Conservation (phyloP, 2,797 vertebrate species). For the Hafferia zeledoni region DNA sequence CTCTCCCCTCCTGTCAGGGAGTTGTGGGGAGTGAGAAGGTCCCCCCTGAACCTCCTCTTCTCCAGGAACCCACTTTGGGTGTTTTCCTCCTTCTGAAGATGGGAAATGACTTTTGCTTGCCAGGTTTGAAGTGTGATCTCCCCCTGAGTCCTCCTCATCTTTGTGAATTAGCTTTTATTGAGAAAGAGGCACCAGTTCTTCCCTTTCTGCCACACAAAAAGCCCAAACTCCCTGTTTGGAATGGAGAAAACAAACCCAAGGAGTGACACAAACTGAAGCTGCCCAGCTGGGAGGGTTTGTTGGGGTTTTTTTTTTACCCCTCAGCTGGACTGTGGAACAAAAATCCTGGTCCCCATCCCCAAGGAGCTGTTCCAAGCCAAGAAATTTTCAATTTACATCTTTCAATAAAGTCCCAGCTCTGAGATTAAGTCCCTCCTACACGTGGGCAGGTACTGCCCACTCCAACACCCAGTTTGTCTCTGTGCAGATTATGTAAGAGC, state of each 20-base stretch:
- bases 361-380: not conserved
- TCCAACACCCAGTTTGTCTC: fast-evolving
- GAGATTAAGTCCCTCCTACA: not conserved
- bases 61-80: not conserved
- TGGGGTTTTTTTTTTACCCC: too few species aligned
- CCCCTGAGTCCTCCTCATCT: not conserved
- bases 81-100: not conserved
- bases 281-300: not conserved
- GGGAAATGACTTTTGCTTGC: not conserved
- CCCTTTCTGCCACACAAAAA: not conserved
- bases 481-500: not conserved
- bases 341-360: not conserved
- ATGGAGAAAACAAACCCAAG: fast-evolving
- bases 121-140: not conserved
- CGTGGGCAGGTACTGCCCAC: not conserved
- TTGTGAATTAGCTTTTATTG: not conserved
- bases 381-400: not conserved
- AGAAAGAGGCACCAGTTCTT: not conserved
- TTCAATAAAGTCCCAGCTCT: not conserved
- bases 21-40: not conserved
- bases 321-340: not conserved
- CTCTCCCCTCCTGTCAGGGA: not conserved
- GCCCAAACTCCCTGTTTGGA: not conserved
- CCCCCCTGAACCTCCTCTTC: not conserved
- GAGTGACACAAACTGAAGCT: not conserved